phyloP scores from a whole-genome alignment of 2,797 vertebrate species.

The Morelia viridis region DNA sequence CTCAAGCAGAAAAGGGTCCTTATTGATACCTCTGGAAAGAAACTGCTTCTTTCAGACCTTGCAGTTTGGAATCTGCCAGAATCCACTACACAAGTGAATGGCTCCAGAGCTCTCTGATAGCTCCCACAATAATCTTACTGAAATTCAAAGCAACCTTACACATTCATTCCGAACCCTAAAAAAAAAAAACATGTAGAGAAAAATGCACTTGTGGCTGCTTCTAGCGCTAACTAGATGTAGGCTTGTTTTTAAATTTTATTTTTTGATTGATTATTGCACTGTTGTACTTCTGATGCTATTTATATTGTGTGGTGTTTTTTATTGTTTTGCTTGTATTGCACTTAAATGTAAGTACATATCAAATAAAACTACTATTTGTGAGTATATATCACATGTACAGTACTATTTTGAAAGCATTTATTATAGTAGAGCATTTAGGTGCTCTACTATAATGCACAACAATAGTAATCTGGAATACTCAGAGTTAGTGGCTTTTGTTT shows the following conservation, averaged over 20 bases:
- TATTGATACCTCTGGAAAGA: conserved; percentile 48
- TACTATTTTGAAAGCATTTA: not conserved
- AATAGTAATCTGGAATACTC: not conserved
- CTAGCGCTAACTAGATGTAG: not conserved
- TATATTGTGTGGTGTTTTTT: not conserved
- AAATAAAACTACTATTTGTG: not conserved
- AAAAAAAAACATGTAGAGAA: not conserved
- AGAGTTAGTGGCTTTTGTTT: not conserved
- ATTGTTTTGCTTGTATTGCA: not conserved
- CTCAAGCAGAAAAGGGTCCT: conserved; percentile 17
- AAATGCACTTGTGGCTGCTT: not conserved
- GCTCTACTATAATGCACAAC: not conserved
- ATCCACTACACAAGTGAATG: conserved; percentile 22
- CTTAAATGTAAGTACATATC: not conserved
- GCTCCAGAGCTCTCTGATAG: not conserved
- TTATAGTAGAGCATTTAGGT: not conserved
- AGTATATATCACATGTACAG: not conserved
- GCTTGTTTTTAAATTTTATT: not conserved
- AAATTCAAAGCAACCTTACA: conserved; percentile 18
- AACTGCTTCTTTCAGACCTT: conserved; percentile 19
- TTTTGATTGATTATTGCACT: not conserved
- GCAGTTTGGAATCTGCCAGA: not conserved
- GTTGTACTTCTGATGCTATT: not conserved
- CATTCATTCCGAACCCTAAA: conserved; percentile 36
- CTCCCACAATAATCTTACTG: not conserved